Evolutionary conservation across 2,888 invertebrate species (phyloP).

Genomic region (Cordilura impudica): DNA sequence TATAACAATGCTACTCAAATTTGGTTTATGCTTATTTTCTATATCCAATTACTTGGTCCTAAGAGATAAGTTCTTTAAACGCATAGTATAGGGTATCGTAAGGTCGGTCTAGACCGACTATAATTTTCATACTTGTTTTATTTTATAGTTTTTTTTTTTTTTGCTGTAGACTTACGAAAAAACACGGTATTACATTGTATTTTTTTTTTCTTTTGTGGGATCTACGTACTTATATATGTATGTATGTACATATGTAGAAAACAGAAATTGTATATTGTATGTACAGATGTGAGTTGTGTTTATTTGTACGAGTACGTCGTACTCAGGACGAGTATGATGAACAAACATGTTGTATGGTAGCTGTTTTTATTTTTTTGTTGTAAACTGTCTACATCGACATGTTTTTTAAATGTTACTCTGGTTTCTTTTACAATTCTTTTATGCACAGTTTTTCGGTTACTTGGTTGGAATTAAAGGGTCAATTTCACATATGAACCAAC

Average conservation of each 20-base stretch:
- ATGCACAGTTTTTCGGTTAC: slow-evolving; percentile 15
- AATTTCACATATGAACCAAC: slow-evolving; percentile 29
- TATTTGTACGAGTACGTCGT: too few species aligned
- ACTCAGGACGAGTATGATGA: too few species aligned
- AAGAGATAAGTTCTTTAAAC: too few species aligned
- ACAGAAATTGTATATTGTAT: neutral
- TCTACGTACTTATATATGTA: too few species aligned
- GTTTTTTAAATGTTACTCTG: slow-evolving; percentile 20
- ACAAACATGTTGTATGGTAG: neutral
- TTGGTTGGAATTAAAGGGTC: slow-evolving; percentile 28
- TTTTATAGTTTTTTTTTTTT: slow-evolving; percentile 16
- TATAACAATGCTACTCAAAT: too few species aligned
- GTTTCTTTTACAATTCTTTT: slow-evolving; percentile 19
- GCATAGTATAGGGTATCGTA: too few species aligned
- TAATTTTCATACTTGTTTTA: too few species aligned
- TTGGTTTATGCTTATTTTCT: too few species aligned
- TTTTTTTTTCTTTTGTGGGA: neutral
- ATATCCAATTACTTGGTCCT: too few species aligned
- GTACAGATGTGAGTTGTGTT: too few species aligned
- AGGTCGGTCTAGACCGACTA: too few species aligned
- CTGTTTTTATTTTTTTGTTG: slow-evolving; percentile 6
- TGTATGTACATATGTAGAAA: too few species aligned
- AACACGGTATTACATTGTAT: slow-evolving; percentile 10
- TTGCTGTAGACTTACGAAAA: neutral
- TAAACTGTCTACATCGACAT: slow-evolving; percentile 32